Base-by-base conservation (phyloP, 2,888 invertebrate species). In the Dryadula phaetusa region DNA sequence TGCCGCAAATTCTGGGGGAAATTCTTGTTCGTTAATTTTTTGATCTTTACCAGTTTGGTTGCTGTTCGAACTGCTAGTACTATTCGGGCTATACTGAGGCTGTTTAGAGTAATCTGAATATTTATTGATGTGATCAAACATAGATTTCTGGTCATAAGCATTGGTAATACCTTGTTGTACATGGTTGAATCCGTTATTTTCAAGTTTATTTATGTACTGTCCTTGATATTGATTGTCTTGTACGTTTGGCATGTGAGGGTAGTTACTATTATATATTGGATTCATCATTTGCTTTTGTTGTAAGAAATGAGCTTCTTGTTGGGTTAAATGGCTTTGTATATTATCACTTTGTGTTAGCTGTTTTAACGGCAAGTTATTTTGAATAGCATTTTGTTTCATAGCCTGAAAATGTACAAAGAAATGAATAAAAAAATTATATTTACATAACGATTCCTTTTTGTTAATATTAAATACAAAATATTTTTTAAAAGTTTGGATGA, bases 1-100 rank as follows among this genome's bases (percentile, higher is more conserved):
- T 28, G 96, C 95, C 69, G 95, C 94, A 81, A 97, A 96, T 79
- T 96, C 95, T 65, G 95, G 94, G 20, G 94, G 87, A 74, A 92
- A 93, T 77, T 94, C 94, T 77, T 92, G 93, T 77, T 91, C 93
- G 74, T 88, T 93, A 75, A 90, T 89, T 82, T 91, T 93, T 52
- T 88, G 77, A 74, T 92, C 92, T 80, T 92, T 93, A 16, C 88
- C 86, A 40, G 87, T 88, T 85, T 92, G 92, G 69, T 90, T 92
- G 74, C 91, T 92, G 77, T 89, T 92, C 8, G 92, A 91, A 80
- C 92, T 92, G 78, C 90, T 90, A 64, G 90, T 92, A 74, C 92
- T 92, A 77, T 90, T 94, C 71, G 94, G 94, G 77, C 94, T 94
- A 75, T 94, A 94, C 72, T 93, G 92, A 18, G 90, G 88, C 74